Conservation (phyloP, 2,797 vertebrate species). For the Siniperca undulata region DNA sequence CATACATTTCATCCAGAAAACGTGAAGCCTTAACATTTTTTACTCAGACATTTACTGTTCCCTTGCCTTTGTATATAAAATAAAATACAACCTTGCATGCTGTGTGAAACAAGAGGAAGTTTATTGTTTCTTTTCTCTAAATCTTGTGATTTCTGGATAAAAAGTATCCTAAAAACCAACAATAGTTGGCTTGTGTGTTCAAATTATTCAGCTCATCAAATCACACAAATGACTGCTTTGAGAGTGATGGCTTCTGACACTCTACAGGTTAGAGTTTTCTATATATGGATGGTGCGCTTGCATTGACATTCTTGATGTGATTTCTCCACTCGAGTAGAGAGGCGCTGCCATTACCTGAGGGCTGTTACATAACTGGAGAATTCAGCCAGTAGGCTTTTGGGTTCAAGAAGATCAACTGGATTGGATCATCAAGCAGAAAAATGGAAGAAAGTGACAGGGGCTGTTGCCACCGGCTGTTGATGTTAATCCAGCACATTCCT, state of each 20-base stretch:
- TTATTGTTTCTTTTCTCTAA: constrained; percentile 11
- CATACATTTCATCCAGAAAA: constrained; percentile 29
- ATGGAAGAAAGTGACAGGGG: constrained; percentile 78
- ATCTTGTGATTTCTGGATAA: background rate
- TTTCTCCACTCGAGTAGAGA: constrained; percentile 75
- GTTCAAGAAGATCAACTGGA: constrained; percentile 71
- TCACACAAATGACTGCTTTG: constrained; percentile 26
- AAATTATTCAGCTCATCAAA: constrained; percentile 37
- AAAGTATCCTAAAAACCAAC: background rate
- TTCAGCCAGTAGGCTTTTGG: constrained; percentile 63
- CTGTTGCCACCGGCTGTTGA: constrained; percentile 59
- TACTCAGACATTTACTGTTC: constrained; percentile 40
- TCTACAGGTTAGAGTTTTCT: constrained; percentile 63
- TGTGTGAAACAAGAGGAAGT: constrained; percentile 3
- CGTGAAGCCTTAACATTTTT: constrained; percentile 50
- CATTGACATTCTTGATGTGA: constrained; percentile 73
- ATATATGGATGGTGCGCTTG: constrained; percentile 47
- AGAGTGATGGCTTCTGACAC: constrained; percentile 54
- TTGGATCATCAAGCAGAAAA: constrained; percentile 76
- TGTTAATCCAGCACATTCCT: constrained; percentile 62
- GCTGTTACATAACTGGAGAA: constrained; percentile 64
- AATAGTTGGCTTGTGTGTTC: background rate
- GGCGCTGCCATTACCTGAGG: constrained; percentile 67
- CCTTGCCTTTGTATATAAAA: constrained; percentile 66
- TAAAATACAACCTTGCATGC: constrained; percentile 54